Evolutionary conservation across 2,797 vertebrate genomes (phyloP).

Genomic region (Vultur gryphus): DNA sequence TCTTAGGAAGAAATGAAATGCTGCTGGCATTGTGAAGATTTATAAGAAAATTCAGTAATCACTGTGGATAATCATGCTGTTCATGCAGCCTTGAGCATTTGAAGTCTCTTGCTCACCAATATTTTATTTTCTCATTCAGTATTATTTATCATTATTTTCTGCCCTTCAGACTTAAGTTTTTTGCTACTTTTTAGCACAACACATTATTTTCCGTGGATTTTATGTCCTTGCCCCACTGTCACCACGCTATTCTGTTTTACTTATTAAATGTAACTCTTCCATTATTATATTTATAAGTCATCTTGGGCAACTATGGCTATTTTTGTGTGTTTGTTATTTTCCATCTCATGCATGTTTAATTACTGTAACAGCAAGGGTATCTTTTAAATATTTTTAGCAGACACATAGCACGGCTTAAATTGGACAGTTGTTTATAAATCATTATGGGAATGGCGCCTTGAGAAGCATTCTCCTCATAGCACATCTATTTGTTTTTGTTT

Average conservation of each 20-base stretch:
- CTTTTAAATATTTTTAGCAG: constrained; percentile 27
- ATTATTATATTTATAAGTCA: background rate
- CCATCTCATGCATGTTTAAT: background rate
- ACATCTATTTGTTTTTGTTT: background rate
- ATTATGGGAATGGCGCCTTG: background rate
- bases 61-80: background rate
- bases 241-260: background rate
- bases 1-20: background rate
- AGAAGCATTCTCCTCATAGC: background rate
- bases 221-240: background rate
- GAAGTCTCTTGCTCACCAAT: background rate
- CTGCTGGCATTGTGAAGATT: background rate
- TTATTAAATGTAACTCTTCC: background rate
- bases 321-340: constrained; percentile 6
- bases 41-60: background rate
- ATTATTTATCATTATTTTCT: background rate
- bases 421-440: constrained; percentile 2
- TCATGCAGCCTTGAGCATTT: background rate
- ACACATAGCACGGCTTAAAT: background rate
- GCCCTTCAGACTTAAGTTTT: background rate
- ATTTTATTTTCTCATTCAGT: background rate
- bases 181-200: background rate
- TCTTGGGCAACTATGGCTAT: background rate
- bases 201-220: background rate
- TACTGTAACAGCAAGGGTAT: background rate